phyloP scores from a whole-genome alignment of 2,113 vertebrate genomes.

The Indri indri region DNA sequence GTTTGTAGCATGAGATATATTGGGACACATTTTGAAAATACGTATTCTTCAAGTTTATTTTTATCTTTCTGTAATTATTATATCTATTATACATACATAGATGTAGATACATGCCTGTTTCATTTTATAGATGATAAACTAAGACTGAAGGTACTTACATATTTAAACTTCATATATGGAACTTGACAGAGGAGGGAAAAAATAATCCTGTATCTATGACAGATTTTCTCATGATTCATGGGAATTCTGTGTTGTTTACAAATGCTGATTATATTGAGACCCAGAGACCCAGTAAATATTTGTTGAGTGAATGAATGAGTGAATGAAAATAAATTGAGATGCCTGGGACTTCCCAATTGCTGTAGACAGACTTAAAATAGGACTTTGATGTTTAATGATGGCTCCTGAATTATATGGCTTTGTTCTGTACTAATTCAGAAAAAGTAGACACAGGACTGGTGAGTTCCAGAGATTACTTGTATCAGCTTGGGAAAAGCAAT shows the following conservation, averaged over 20 bases:
- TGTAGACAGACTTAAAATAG: neutral
- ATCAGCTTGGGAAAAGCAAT: neutral
- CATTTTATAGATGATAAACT: neutral
- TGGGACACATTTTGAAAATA: neutral
- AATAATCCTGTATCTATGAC: neutral
- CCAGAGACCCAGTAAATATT: conserved; percentile 12
- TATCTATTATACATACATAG: neutral
- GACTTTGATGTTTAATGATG: neutral
- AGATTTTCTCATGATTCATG: neutral
- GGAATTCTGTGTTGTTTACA: neutral
- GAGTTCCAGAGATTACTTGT: neutral
- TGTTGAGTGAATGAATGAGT: neutral
- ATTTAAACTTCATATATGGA: neutral
- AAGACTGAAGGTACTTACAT: neutral
- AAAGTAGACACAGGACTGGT: neutral
- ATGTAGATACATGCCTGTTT: neutral
- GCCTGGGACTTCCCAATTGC: neutral
- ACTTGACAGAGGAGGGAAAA: neutral
- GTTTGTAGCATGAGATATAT: neutral
- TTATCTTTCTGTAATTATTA: neutral
- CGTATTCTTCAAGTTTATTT: neutral
- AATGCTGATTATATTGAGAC: neutral
- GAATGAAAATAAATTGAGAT: neutral
- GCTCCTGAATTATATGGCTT: neutral
- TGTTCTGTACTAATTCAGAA: neutral